These are phyloP conservation scores for Poeciliopsis occidentalis DNA, from an alignment of 2,113 vertebrate species.

Conservation along the genomic window DNA sequence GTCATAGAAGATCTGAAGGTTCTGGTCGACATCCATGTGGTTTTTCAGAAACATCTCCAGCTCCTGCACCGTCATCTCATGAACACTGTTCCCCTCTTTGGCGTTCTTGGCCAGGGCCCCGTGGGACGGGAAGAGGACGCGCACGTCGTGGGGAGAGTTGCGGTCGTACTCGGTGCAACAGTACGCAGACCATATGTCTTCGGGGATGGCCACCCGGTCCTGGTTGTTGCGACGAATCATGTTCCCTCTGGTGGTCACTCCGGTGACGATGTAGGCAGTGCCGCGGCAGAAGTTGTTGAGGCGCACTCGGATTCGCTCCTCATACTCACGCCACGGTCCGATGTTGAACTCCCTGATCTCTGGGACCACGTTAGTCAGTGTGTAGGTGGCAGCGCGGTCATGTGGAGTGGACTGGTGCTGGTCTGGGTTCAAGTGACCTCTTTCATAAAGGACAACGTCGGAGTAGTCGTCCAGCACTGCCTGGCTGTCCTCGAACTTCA, in stretches of 20 bases:
- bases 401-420: conserved; percentile 77
- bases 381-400: conserved; percentile 78
- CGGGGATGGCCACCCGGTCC: conserved; percentile 73
- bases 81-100: conserved; percentile 61
- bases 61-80: conserved; percentile 70
- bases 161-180: conserved; percentile 78
- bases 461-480: conserved; percentile 76
- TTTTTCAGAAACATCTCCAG: conserved; percentile 72
- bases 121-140: conserved; percentile 68
- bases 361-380: conserved; percentile 77
- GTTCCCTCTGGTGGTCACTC: conserved; percentile 76
- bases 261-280: conserved; percentile 69
- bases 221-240: conserved; percentile 77
- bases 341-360: conserved; percentile 78
- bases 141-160: conserved; percentile 68
- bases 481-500: conserved; percentile 80
- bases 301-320: conserved; percentile 69
- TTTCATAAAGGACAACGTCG: conserved; percentile 76
- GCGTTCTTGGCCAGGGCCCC: conserved; percentile 69
- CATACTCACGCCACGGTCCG: conserved; percentile 78
- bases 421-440: conserved; percentile 77
- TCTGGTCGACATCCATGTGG: conserved; percentile 68
- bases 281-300: conserved; percentile 80
- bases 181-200: conserved; percentile 77
- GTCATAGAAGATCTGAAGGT: conserved; percentile 78